phyloP scores from a whole-genome alignment of 2,797 vertebrate genomes.

The Harpagifer antarcticus region DNA sequence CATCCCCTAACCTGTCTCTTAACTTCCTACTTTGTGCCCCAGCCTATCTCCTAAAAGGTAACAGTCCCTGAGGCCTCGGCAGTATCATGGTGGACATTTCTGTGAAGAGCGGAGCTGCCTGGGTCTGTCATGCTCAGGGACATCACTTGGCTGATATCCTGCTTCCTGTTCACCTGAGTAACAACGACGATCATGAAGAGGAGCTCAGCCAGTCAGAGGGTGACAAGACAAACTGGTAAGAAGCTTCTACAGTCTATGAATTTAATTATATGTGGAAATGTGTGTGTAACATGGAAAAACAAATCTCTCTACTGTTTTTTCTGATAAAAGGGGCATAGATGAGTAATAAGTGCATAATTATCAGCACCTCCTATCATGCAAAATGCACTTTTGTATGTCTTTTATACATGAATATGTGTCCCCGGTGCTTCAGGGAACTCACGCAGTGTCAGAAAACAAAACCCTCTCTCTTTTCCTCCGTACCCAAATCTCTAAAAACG shows the following conservation, averaged over 20 bases:
- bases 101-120: slow-evolving; percentile 54
- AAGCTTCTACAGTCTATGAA: background rate
- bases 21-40: background rate
- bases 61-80: background rate
- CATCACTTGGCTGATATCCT: slow-evolving; percentile 48
- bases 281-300: background rate
- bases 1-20: background rate
- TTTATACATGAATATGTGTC: too few relatives aligned
- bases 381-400: too few relatives aligned
- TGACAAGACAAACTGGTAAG: slow-evolving; percentile 48
- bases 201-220: slow-evolving; percentile 37
- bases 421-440: too few relatives aligned
- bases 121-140: slow-evolving; percentile 48
- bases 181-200: background rate
- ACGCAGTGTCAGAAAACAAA: too few relatives aligned
- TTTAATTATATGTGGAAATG: background rate
- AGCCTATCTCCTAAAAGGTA: background rate
- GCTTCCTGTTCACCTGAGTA: slow-evolving; percentile 31
- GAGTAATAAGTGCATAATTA: background rate
- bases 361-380: too few relatives aligned
- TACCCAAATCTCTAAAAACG: too few relatives aligned
- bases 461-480: too few relatives aligned
- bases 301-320: too few relatives aligned
- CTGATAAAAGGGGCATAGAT: background rate
- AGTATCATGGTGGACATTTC: slow-evolving; percentile 66